phyloP scores from a whole-genome alignment of 2,113 vertebrate species.

The Larimichthys polyactis region DNA sequence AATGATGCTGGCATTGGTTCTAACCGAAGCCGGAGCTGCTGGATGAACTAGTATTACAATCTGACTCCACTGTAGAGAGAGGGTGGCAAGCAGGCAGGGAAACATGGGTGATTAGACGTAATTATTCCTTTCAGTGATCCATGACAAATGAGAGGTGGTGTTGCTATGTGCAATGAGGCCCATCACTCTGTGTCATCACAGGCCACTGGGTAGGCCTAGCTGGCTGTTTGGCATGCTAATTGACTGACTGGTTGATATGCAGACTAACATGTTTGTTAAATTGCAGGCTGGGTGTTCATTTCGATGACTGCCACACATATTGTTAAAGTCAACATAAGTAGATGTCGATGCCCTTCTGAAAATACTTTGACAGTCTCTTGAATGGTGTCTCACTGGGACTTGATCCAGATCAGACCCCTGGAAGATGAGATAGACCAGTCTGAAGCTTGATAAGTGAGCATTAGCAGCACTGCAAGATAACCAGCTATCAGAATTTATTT shows the following conservation, averaged over 20 bases:
- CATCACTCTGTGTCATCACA: constrained; percentile 28
- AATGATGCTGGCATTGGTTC: neutral
- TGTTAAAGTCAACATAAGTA: neutral
- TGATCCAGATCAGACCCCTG: neutral
- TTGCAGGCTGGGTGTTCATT: neutral
- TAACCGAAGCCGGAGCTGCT: constrained; percentile 3
- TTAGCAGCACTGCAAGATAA: neutral
- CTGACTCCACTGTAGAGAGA: constrained; percentile 4
- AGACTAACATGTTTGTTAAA: neutral
- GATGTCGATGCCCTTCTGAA: neutral
- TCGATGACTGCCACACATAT: neutral
- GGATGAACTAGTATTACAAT: constrained; percentile 14
- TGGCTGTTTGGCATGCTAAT: constrained; percentile 12
- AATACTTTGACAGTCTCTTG: neutral
- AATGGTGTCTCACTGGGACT: neutral
- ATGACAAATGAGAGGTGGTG: constrained; percentile 39
- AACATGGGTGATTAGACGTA: constrained; percentile 37
- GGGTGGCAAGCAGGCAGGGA: neutral
- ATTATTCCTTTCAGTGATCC: constrained; percentile 65
- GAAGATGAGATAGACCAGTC: too few species aligned
- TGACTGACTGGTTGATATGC: constrained; percentile 12
- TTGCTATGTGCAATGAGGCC: constrained; percentile 34
- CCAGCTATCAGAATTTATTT: neutral
- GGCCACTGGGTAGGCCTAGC: neutral
- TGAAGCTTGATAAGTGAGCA: neutral